Evolutionary conservation across 2,113 vertebrate species (phyloP).

Genomic region (Tylochromis polylepis): DNA sequence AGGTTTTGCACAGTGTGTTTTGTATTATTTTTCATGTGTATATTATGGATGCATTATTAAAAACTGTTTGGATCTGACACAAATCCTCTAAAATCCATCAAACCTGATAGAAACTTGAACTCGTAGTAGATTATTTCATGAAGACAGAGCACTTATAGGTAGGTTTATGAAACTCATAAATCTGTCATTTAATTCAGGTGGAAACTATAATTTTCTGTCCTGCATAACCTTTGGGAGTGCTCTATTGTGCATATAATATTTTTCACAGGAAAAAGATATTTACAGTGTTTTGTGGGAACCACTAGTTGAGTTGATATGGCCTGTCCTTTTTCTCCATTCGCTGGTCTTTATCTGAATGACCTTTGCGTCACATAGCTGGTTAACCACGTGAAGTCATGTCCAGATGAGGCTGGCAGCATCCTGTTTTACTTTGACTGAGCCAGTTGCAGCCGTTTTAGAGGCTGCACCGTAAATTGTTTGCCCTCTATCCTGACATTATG

Average conservation of each 20-base stretch:
- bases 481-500: background rate
- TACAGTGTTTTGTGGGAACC: background rate
- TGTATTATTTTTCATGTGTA: background rate
- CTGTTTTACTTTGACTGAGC: background rate
- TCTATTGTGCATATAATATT: background rate
- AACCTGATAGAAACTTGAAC: background rate
- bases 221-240: background rate
- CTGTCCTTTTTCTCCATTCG: background rate
- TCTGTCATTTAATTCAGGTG: background rate
- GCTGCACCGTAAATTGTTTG: background rate
- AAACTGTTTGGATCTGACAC: background rate
- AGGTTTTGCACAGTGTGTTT: background rate
- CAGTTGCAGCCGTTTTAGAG: background rate
- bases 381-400: background rate
- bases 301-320: background rate
- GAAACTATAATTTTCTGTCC: background rate
- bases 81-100: background rate
- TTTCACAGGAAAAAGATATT: background rate
- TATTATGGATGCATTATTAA: background rate
- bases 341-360: background rate
- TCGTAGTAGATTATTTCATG: background rate
- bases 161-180: background rate
- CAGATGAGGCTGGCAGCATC: conserved; percentile 19
- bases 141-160: background rate
- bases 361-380: background rate